Conservation (phyloP, 2,113 vertebrate genomes). For the Baryphthengus martii region DNA sequence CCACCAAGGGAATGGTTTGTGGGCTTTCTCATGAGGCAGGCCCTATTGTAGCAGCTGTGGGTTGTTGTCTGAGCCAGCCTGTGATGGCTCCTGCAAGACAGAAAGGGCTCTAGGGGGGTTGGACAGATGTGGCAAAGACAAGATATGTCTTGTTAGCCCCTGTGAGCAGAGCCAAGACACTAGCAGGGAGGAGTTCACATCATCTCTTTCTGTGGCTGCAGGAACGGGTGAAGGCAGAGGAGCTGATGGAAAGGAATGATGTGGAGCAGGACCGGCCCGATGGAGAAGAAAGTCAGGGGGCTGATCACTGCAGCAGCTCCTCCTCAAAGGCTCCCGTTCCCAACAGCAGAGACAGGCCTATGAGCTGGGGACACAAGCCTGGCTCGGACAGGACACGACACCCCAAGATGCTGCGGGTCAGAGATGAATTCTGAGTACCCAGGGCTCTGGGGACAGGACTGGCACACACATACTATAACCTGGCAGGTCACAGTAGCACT, state of each 20-base stretch:
- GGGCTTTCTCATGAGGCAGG: not conserved
- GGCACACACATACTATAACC: not conserved
- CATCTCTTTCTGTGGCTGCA: not conserved
- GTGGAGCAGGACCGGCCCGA: not conserved
- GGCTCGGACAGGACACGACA: not conserved
- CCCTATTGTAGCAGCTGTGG: not conserved
- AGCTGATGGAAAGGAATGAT: conserved; percentile 48
- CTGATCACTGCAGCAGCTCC: not conserved
- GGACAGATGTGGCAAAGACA: not conserved
- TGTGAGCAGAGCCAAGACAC: accelerated
- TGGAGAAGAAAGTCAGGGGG: not conserved
- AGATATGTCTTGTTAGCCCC: not conserved
- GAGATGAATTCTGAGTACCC: conserved; percentile 69
- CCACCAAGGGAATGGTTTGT: not conserved
- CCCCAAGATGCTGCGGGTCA: not conserved
- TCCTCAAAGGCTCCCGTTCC: conserved; percentile 27
- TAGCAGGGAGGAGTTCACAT: not conserved
- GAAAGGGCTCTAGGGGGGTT: not conserved
- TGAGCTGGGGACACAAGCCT: not conserved
- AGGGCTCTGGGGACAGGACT: not conserved
- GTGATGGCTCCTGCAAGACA: not conserved
- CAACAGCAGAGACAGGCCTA: not conserved
- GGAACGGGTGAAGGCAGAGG: conserved; percentile 71
- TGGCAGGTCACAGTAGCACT: not conserved
- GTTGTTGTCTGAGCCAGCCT: not conserved